phyloP scores from a whole-genome alignment of 2,888 invertebrate species.

The Bugula neritina region DNA sequence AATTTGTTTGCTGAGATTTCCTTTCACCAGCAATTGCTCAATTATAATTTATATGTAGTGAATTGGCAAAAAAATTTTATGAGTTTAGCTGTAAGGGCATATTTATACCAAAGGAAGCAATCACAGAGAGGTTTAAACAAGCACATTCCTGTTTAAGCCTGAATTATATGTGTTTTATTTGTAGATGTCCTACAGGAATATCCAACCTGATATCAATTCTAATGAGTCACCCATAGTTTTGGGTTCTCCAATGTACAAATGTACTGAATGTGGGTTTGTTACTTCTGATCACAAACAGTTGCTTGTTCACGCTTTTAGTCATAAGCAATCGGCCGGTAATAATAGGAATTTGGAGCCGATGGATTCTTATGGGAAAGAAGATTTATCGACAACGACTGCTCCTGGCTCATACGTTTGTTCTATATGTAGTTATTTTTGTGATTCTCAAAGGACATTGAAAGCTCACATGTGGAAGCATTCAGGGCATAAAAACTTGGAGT shows the following conservation, averaged over 20 bases:
- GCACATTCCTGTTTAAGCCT: no score
- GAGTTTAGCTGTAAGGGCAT: no score
- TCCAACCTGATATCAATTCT: no score
- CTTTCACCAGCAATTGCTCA: no score
- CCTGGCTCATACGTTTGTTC: conserved; percentile 42
- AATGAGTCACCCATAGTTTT: no score
- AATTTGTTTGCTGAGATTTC: no score
- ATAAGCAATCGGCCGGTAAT: not conserved
- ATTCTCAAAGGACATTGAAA: conserved; percentile 49
- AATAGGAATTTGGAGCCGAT: not conserved
- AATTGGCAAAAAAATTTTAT: no score
- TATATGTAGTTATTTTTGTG: conserved; percentile 49
- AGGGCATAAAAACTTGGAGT: conserved; percentile 47
- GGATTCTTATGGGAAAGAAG: not conserved
- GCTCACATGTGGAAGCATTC: conserved; percentile 53
- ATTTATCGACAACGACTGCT: not conserved
- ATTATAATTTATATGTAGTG: no score
- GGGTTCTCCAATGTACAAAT: conserved; percentile 35
- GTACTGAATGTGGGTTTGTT: conserved; percentile 38
- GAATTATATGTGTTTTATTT: no score
- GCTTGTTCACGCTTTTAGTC: not conserved
- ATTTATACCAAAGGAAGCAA: no score
- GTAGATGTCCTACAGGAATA: no score
- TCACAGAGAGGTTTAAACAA: no score
- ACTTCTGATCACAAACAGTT: conserved; percentile 13